Evolutionary conservation across 2,797 vertebrate genomes (phyloP).

Genomic region (Merluccius polli): DNA sequence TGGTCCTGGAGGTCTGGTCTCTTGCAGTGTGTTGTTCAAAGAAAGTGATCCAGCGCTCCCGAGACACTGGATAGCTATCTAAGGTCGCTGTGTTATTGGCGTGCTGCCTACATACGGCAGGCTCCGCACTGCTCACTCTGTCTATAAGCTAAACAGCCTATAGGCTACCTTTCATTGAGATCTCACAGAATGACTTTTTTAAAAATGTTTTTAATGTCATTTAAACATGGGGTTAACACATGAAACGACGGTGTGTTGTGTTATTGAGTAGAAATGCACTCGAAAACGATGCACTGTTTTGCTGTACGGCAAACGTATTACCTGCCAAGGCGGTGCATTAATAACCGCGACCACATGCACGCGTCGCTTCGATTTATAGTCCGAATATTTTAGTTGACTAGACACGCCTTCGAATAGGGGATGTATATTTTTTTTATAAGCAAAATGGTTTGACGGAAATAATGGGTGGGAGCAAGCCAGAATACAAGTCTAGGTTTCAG

Average conservation of each 20-base stretch:
- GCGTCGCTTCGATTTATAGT: not conserved
- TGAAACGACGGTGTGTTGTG: too few relatives aligned
- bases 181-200: not conserved
- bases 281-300: not conserved
- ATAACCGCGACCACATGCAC: not conserved
- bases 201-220: not conserved
- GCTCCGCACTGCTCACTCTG: not conserved
- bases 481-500: constrained; percentile 35
- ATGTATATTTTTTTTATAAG: not conserved
- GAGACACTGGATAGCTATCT: not conserved
- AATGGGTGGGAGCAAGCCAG: not conserved
- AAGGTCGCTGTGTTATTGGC: not conserved
- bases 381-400: not conserved
- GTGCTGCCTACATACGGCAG: not conserved
- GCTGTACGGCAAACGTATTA: not conserved
- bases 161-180: not conserved
- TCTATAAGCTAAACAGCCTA: not conserved
- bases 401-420: not conserved
- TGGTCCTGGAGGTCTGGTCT: not conserved
- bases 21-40: not conserved
- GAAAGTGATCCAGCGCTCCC: not conserved
- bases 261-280: not conserved
- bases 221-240: not conserved
- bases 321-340: not conserved
- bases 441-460: not conserved